Conservation (phyloP, 1,140 invertebrate species). For the Condylostylus longicornis region DNA sequence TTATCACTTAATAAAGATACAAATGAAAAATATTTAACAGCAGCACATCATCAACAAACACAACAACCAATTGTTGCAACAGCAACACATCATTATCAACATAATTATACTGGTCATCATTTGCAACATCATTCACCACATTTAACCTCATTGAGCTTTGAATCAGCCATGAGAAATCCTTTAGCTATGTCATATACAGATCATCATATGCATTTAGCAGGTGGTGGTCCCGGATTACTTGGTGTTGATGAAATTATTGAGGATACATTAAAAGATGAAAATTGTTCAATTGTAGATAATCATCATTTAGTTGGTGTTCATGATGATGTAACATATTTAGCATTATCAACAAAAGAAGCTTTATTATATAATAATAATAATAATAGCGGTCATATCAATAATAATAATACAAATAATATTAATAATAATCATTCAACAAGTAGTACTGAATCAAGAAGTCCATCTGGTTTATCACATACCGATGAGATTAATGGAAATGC, state of each 20-base stretch:
- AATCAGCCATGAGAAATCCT: no score
- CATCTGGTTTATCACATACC: conserved; percentile 16
- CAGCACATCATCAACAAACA: conserved; percentile 13
- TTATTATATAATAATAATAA: no score
- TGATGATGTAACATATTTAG: conserved; percentile 9
- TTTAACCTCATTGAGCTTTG: no score
- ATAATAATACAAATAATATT: conserved; percentile 10
- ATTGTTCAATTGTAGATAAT: conserved; percentile 16
- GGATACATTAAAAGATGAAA: conserved; percentile 29
- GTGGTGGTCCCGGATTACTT: background rate
- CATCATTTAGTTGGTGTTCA: conserved; percentile 9
- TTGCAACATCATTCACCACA: background rate
- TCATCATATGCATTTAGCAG: no score
- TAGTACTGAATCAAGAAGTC: conserved; percentile 25
- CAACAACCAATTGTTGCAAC: conserved; percentile 13
- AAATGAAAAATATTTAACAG: conserved; percentile 4
- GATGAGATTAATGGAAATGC: no score
- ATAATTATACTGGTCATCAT: background rate
- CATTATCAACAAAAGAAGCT: conserved; percentile 11
- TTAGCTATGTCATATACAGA: no score
- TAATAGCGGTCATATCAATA: conserved; percentile 8
- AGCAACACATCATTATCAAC: conserved; percentile 12
- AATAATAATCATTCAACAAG: conserved; percentile 24
- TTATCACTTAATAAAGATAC: conserved; percentile 7
- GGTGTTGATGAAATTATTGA: conserved; percentile 30